Evolutionary conservation across 2,888 invertebrate genomes (phyloP).

Genomic region (Drosophila algonquin): DNA sequence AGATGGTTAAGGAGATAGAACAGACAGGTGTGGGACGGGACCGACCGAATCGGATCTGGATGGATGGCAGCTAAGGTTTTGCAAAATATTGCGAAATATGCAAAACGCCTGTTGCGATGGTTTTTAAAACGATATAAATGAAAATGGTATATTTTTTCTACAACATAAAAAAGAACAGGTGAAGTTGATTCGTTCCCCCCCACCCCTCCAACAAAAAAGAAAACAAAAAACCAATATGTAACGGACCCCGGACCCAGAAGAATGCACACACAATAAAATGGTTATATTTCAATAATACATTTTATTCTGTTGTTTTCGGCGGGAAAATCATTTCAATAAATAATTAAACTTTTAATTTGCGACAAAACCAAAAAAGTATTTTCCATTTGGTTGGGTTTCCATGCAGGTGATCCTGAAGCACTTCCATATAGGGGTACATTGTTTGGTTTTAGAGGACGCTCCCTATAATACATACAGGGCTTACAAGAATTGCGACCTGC

Average conservation of each 20-base stretch:
- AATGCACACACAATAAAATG: neutral
- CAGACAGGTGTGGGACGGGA: neutral
- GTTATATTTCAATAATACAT: neutral
- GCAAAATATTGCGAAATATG: neutral
- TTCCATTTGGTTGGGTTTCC: neutral
- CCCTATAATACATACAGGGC: too few relatives aligned
- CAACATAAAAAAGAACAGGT: neutral
- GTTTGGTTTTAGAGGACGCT: too few relatives aligned
- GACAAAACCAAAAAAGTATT: conserved; percentile 35
- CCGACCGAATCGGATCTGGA: neutral
- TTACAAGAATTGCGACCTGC: too few relatives aligned
- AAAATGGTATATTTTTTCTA: conserved; percentile 37
- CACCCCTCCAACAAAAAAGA: conserved; percentile 11
- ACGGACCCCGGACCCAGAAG: neutral
- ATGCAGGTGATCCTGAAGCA: too few relatives aligned
- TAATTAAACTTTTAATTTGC: conserved; percentile 50
- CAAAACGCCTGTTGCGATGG: conserved; percentile 39
- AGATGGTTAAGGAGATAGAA: neutral
- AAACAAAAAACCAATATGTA: conserved; percentile 5
- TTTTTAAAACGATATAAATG: conserved; percentile 41
- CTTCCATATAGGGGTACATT: too few relatives aligned
- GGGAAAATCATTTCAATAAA: conserved; percentile 57
- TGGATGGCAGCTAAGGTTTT: neutral
- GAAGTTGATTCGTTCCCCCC: conserved; percentile 24
- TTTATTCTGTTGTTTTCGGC: conserved; percentile 7